Evolutionary conservation across 2,113 vertebrate species (phyloP).

Genomic region (Stegostoma tigrinum): DNA sequence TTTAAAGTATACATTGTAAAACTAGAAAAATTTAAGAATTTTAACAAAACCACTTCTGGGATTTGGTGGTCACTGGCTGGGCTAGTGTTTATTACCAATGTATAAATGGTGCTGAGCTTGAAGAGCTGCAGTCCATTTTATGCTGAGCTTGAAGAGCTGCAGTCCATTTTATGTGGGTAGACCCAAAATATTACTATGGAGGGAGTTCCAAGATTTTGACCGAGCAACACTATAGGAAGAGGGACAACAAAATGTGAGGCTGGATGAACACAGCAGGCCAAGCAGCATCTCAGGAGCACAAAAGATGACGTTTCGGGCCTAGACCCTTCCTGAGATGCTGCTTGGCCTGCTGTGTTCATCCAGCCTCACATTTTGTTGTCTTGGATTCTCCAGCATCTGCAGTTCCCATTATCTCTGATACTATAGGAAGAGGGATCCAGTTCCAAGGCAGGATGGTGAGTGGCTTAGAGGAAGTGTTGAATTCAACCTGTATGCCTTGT

Average conservation of each 20-base stretch:
- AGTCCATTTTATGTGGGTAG: not conserved
- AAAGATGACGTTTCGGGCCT: no score
- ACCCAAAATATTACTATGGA: not conserved
- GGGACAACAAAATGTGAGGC: no score
- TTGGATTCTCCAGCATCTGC: no score
- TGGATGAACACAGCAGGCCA: no score
- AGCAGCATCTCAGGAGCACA: no score
- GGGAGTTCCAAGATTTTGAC: not conserved
- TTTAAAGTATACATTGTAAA: not conserved
- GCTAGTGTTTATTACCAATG: not conserved
- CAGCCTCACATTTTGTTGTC: no score
- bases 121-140: no score
- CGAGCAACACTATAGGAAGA: not conserved
- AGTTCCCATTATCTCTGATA: no score
- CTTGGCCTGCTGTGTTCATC: no score
- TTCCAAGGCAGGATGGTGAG: not conserved
- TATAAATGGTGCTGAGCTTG: not conserved
- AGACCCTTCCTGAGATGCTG: no score
- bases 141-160: not conserved
- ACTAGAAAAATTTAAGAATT: not conserved
- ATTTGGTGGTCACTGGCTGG: not conserved
- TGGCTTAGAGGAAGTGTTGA: not conserved
- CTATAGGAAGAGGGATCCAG: not conserved
- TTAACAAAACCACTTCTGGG: not conserved
- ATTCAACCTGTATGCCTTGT: not conserved